Percentiles rank a stretch among this genome's conserved stretches.
Evolutionary conservation across 2,888 invertebrate species (phyloP).

Genomic region (Ernsta delagoae): DNA sequence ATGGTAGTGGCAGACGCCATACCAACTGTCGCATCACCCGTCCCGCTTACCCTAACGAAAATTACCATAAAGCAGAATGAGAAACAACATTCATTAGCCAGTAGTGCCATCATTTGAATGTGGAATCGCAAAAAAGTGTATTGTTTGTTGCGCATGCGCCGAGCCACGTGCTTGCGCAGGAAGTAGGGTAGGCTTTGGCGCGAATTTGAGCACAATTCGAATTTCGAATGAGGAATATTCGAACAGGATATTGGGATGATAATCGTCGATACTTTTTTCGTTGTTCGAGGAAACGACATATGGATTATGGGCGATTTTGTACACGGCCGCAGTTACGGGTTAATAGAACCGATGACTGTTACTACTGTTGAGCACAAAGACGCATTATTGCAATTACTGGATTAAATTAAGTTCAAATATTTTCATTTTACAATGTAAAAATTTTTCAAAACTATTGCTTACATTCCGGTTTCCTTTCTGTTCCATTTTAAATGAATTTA

Average conservation of each 20-base stretch:
- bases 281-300: constrained; percentile 58
- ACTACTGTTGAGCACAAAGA: constrained; percentile 25
- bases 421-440: not conserved
- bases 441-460: not conserved
- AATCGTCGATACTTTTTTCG: constrained; percentile 57
- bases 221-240: constrained; percentile 58
- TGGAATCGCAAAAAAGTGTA: constrained; percentile 76
- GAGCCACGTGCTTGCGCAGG: constrained; percentile 53
- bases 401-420: not conserved
- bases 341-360: constrained; percentile 33
- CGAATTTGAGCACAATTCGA: constrained; percentile 70
- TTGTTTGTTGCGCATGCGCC: constrained; percentile 69
- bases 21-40: constrained; percentile 73
- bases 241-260: constrained; percentile 80
- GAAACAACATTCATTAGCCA: constrained; percentile 75
- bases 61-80: constrained; percentile 50
- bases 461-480: too few species aligned
- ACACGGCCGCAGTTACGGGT: constrained; percentile 35
- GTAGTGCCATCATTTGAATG: constrained; percentile 79
- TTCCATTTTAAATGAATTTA: too few species aligned
- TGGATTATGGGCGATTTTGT: constrained; percentile 63
- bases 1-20: constrained; percentile 82
- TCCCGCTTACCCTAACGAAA: constrained; percentile 53
- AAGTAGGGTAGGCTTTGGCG: constrained; percentile 79
- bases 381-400: constrained; percentile 13